Percentiles rank a stretch among this genome's conserved stretches.
Conservation (phyloP, 2,113 vertebrate genomes). For the Elachura formosa region DNA sequence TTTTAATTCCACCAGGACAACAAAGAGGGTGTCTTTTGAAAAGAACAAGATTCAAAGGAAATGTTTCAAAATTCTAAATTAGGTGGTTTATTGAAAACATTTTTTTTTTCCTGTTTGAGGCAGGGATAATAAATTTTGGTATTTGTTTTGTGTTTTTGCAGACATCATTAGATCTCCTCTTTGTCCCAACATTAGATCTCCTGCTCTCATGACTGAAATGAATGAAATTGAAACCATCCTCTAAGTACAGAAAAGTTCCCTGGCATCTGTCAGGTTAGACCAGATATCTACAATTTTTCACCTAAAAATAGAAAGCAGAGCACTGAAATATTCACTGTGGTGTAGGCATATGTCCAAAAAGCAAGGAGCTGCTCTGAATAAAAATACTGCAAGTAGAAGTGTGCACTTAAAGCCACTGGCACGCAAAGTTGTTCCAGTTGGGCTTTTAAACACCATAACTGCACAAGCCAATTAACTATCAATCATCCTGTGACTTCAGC, state of each 20-base stretch:
- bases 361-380: background rate
- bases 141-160: background rate
- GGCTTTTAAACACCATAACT: background rate
- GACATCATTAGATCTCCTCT: too few relatives aligned
- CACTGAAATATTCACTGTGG: background rate
- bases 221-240: background rate
- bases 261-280: background rate
- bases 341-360: background rate
- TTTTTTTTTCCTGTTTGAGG: background rate
- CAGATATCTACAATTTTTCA: background rate
- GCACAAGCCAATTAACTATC: background rate
- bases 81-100: background rate
- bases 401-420: background rate
- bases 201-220: background rate
- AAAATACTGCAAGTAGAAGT: background rate
- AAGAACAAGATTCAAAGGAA: background rate
- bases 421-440: background rate
- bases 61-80: background rate
- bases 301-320: constrained; percentile 16
- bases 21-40: background rate
- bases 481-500: background rate
- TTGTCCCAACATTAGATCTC: background rate
- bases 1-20: background rate
- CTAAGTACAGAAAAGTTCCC: background rate
- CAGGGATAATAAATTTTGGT: background rate